Evolutionary conservation across 2,888 invertebrate genomes (phyloP).

Genomic region (Caenorhabditis angaria): DNA sequence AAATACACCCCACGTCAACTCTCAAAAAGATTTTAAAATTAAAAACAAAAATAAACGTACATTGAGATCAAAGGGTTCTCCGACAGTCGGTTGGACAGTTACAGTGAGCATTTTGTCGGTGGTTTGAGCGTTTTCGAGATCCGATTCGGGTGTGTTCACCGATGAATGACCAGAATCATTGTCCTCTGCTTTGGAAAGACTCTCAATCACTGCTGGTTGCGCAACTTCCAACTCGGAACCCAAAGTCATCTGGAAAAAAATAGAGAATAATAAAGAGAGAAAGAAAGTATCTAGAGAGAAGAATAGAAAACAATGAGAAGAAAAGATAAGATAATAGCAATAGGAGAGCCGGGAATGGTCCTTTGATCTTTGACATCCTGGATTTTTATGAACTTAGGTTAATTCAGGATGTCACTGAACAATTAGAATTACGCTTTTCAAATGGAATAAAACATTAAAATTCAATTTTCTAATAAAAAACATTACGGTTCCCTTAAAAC

Average conservation of each 20-base stretch:
- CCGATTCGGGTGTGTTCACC: constrained; percentile 28
- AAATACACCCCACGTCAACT: no score
- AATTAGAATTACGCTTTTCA: no score
- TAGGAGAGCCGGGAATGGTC: not conserved
- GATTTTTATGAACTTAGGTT: no score
- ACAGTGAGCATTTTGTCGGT: constrained; percentile 42
- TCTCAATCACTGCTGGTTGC: constrained; percentile 7
- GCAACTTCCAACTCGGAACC: constrained; percentile 37
- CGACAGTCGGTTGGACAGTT: constrained; percentile 44
- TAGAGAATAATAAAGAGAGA: not conserved
- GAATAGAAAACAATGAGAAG: not conserved
- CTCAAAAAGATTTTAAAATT: not conserved
- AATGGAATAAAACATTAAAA: no score
- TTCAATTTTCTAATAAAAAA: no score
- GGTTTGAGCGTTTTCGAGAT: not conserved
- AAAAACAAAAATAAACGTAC: constrained; percentile 12
- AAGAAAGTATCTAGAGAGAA: not conserved
- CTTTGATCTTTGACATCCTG: not conserved
- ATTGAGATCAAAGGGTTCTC: constrained; percentile 46
- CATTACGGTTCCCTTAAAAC: no score
- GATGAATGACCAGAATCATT: constrained; percentile 38
- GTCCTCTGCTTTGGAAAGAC: constrained; percentile 6
- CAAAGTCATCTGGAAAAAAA: constrained; percentile 36
- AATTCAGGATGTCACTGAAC: no score
- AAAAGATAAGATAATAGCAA: not conserved